These are phyloP conservation scores for Chloroceryle aenea DNA, from an alignment of 2,113 vertebrate species.

Conservation along the genomic window DNA sequence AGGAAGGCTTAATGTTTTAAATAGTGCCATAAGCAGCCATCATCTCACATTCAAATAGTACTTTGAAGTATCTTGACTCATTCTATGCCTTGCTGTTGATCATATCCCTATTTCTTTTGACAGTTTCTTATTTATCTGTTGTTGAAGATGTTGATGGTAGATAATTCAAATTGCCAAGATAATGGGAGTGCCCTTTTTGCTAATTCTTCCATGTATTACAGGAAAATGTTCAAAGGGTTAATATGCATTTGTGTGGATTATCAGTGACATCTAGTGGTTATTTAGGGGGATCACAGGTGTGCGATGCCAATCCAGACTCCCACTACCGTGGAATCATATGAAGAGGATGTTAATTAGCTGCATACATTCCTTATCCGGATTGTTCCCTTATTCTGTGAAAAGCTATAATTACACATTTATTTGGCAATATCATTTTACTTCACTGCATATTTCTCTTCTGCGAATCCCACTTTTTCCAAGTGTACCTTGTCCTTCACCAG, in stretches of 20 bases:
- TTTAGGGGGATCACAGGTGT: slow-evolving; percentile 21
- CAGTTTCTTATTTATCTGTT: background rate
- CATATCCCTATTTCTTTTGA: background rate
- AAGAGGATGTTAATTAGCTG: background rate
- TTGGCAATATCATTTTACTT: background rate
- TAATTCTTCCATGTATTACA: background rate
- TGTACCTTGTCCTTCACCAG: background rate
- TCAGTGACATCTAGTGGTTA: slow-evolving; percentile 69
- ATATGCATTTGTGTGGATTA: slow-evolving; percentile 33
- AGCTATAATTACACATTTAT: background rate
- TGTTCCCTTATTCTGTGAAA: background rate
- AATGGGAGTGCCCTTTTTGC: background rate
- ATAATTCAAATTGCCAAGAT: background rate
- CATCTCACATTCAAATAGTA: background rate
- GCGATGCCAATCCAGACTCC: background rate
- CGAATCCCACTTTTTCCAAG: background rate
- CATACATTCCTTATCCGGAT: background rate
- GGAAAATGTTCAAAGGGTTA: slow-evolving; percentile 15
- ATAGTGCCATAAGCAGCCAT: background rate
- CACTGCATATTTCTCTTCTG: background rate
- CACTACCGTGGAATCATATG: background rate
- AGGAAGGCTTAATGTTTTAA: background rate
- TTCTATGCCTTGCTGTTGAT: background rate
- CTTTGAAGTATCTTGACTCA: background rate
- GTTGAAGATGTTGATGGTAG: background rate